Percentiles rank a stretch among this genome's conserved stretches.
These are phyloP conservation scores for Enteromius unitaeniatus DNA, from an alignment of 2,797 vertebrate species.

Conservation along the genomic window DNA sequence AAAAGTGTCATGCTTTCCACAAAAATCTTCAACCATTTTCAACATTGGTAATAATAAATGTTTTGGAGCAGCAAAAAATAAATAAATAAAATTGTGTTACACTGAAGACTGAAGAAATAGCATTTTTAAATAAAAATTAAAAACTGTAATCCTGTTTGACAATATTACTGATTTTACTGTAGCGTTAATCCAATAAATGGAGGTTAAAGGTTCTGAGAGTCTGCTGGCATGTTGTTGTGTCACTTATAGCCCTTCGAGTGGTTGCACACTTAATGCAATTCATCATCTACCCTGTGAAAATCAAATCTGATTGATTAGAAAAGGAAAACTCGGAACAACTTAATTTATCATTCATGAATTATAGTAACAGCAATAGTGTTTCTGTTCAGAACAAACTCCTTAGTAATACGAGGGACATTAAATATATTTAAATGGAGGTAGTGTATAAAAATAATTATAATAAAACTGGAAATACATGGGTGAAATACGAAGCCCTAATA, in stretches of 20 bases:
- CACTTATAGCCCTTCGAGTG: neutral
- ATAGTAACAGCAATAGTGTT: conserved; percentile 8
- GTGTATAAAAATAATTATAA: neutral
- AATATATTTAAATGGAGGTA: neutral
- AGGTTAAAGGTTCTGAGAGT: neutral
- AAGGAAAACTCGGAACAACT: neutral
- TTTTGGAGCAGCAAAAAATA: neutral
- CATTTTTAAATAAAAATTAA: neutral
- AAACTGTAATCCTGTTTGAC: neutral
- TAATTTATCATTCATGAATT: neutral
- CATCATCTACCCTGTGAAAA: neutral
- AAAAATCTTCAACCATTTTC: neutral
- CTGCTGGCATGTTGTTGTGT: neutral
- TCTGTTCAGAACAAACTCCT: neutral
- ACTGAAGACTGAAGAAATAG: neutral
- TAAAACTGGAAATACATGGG: conserved; percentile 14
- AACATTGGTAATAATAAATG: neutral
- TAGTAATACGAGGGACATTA: neutral
- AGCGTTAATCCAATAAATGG: neutral
- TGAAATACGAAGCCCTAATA: neutral
- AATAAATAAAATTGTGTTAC: neutral
- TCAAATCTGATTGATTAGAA: conserved; percentile 2
- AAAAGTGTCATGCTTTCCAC: neutral
- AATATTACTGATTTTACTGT: neutral
- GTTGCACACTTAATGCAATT: neutral